Base-by-base conservation (phyloP, 2,888 invertebrate species). In the Caradrina clavipalpis region DNA sequence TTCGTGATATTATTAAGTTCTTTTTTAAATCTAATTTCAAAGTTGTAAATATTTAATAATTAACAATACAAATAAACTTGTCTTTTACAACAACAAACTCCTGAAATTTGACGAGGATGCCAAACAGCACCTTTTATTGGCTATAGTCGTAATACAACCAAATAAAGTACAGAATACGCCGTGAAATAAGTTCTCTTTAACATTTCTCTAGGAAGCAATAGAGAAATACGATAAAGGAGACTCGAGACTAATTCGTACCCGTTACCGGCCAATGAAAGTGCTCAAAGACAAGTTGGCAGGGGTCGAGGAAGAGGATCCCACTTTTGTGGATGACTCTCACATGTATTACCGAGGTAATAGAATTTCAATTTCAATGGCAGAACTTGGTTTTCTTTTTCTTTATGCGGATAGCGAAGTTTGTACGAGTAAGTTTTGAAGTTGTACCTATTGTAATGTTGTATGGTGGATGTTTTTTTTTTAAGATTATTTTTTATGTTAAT, bases 181-280 rank as follows among this genome's bases (percentile, higher is more conserved):
- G 35, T 35, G 11, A 21, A 50, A 17, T 58, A 11, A 7, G 26
- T 56, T 53, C 35, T 22, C 35, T 50, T 53, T 31, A 60, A 82
- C 74, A 77, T 84, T 69, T 79, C 85, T 86, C 80, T 80, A 96
- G 95, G 88, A 89, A 82, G 93, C 93, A 66, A 96, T 95, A 85
- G 88, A 86, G 76, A 89, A 88, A 73, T 92, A 95, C 83, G 95
- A 96, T 83, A 90, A 88, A 84, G 90, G 88, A 64, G 95, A 96
- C 88, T 94, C 92, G 55, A 90, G 95, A 81, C 87, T 95, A 82
- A 91, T 96, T 83, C 92, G 95, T 69, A 95, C 94, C 68, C 92
- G 93, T 57, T 95, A 96, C 81, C 90, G 95, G 78, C 95, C 95
- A 61, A 95, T 95, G 95, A 95, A 94, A 88, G 90, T 95, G 60